Conservation (phyloP, 1,140 invertebrate genomes). For the Drosophila parvula region DNA sequence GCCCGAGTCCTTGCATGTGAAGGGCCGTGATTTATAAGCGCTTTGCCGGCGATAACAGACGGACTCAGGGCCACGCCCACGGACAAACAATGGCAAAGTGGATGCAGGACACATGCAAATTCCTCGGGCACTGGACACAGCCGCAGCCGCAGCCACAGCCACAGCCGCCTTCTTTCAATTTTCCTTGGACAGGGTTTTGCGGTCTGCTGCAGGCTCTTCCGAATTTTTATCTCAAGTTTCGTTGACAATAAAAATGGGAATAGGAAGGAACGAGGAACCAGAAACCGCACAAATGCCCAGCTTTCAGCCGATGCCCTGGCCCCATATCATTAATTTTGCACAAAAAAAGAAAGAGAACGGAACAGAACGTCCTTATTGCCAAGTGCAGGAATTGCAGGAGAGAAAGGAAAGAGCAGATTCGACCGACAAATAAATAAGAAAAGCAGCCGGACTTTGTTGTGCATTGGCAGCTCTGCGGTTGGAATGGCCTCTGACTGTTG, state of each 20-base stretch:
- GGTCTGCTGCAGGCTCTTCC: slow-evolving; percentile 32
- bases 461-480: slow-evolving; percentile 65
- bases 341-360: slow-evolving; percentile 42
- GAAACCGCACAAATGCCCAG: slow-evolving; percentile 39
- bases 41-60: slow-evolving; percentile 73
- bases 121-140: slow-evolving; percentile 41
- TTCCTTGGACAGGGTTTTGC: slow-evolving; percentile 66
- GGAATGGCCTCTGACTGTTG: slow-evolving; percentile 19
- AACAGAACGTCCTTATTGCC: slow-evolving; percentile 63
- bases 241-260: slow-evolving; percentile 78
- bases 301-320: slow-evolving; percentile 6
- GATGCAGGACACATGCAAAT: slow-evolving; percentile 69
- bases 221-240: slow-evolving; percentile 66
- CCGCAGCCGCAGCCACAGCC: slow-evolving; percentile 15
- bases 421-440: slow-evolving; percentile 73
- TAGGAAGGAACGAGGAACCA: slow-evolving; percentile 47
- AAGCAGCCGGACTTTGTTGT: slow-evolving; percentile 68
- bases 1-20: slow-evolving; percentile 53
- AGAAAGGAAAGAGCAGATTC: slow-evolving; percentile 3
- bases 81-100: slow-evolving; percentile 43
- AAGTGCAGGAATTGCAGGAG: slow-evolving; percentile 58
- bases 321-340: slow-evolving; percentile 76
- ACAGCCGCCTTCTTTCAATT: slow-evolving; percentile 62
- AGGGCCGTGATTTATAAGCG: slow-evolving; percentile 78
- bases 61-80: slow-evolving; percentile 42